Base-by-base conservation (phyloP, 2,113 vertebrate species). In the Collichthys lucidus region DNA sequence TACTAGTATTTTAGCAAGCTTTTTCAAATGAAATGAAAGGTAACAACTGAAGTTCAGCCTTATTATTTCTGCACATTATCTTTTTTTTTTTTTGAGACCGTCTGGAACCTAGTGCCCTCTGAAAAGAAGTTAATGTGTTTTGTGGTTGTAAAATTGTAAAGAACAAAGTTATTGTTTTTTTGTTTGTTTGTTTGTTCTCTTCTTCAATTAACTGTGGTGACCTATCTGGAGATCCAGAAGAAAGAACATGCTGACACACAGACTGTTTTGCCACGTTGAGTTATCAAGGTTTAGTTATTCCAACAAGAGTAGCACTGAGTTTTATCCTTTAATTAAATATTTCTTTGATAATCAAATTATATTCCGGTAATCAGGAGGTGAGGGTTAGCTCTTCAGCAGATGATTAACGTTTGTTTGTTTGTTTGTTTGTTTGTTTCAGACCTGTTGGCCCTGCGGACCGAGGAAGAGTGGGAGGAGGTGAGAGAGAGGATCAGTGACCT, bases 381-480 rank as follows among this genome's bases (percentile, higher is more conserved):
- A 5, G 26, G 24, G 63, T 35, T 77, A 26, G 20, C 5, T 79
- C 57, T 74, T 60, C 67, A 69, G 40, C 82, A 56, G 65, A 55
- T 68, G 65, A 86, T 91, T 75, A 80, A n/a, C 71, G 9, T 79
- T 19, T 64, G 17, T 80, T 80, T 88, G 50, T 40, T 19, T 64
- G 17, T 80, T 80, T 88, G 50, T 40, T 40, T 40, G 35, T 61
- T 52, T 80, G 56, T 69, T 95, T 57, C 93, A 99, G 98, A 94
- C 49, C 93, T 99, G 91, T 92, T 95, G 79, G 90, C 93, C 49
- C 87, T 98, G 91, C 97, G 95, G 85, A 96, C 88, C 2, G 97
- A 96, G 88, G 91, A 90, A 64, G 96, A 98, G 88, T 99, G 98
- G 98, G 95, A 96, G 72, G 95, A 97, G 88, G 95, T 98, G 86